Percentiles rank a stretch among this genome's conserved stretches.
These are phyloP conservation scores for Pyrocephalus nanus DNA, from an alignment of 2,797 vertebrate genomes.

Conservation along the genomic window DNA sequence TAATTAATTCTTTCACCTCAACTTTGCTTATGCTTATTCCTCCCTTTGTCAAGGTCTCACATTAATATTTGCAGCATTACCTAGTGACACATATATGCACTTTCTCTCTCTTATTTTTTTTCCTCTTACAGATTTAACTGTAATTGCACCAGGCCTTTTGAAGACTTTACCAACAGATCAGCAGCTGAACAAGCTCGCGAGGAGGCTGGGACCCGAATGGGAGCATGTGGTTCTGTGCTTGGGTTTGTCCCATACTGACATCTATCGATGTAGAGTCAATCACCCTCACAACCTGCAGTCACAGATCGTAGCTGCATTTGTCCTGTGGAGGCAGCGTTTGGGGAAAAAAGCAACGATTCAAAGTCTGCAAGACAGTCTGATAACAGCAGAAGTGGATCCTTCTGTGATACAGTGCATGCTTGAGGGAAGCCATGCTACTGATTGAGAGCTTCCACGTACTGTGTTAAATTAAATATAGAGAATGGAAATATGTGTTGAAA, in stretches of 20 bases:
- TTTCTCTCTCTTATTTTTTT: background rate
- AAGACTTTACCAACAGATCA: constrained; percentile 82
- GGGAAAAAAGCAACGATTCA: constrained; percentile 84
- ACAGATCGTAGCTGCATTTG: constrained; percentile 83
- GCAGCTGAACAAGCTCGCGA: constrained; percentile 85
- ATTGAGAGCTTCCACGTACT: background rate
- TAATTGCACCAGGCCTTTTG: constrained; percentile 73
- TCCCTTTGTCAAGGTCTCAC: background rate
- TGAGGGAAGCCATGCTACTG: constrained; percentile 48
- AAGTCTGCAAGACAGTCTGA: constrained; percentile 77
- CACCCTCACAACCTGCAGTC: constrained; percentile 81
- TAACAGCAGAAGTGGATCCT: constrained; percentile 76
- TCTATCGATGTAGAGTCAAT: constrained; percentile 87
- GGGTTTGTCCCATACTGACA: constrained; percentile 81
- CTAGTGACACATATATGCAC: background rate
- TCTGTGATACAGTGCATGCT: constrained; percentile 79
- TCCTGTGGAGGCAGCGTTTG: constrained; percentile 83
- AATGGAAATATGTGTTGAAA: background rate
- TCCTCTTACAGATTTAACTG: constrained; percentile 58
- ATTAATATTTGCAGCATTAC: background rate
- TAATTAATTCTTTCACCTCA: background rate
- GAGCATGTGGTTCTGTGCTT: constrained; percentile 84
- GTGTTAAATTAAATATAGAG: background rate
- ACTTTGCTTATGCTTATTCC: background rate
- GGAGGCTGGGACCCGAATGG: constrained; percentile 85